Base-by-base conservation (phyloP, 2,113 vertebrate genomes). In the Alces alces region DNA sequence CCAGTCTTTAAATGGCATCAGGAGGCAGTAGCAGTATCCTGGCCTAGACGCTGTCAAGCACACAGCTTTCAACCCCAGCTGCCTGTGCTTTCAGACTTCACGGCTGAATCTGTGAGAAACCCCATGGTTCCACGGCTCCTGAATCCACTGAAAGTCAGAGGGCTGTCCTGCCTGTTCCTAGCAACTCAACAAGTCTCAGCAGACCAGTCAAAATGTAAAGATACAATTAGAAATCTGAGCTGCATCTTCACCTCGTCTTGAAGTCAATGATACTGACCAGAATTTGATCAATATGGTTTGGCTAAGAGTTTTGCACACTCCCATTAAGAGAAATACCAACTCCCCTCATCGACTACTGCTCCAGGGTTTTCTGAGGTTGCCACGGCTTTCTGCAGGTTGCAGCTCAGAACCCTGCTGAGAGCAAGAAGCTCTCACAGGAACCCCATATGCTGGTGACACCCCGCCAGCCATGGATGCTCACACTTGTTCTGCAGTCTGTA, bases 51-150 rank as follows among this genome's bases (percentile, higher is more conserved):
- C 9, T 27, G 16, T 79, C 23, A 70, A 60, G 47, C 58, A 52
- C 45, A 21, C 10, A 80, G 78, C 28, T 80, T 12, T 80, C 2
- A 0, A 21, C 21, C 16, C 28, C 19, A 1, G 33, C 39, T 30
- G 60, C 45, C 43, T 2, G 2, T 23, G 11, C 58, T 78, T 52
- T 25, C 3, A 11, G 76, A 45, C 12, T 16, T 21, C 33, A 60
- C 2, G 0, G 2, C 19, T 54, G 19, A 17, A 30, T 58, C 33
- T 89, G 2, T 7, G 33, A 66, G 64, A 28, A 64, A 36, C 45
- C 15, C 57, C 50, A 0, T 1, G 9, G 25, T 23, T 9, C 47
- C 19, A 23, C 0, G 0, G 43, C 57, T 19, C 43, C 39, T 79
- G 47, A 80, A 30, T 66, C 25, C 30, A 17, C 52, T 13, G 1